These are phyloP conservation scores for Griposia aprilina DNA, from an alignment of 2,888 invertebrate genomes.

Conservation along the genomic window DNA sequence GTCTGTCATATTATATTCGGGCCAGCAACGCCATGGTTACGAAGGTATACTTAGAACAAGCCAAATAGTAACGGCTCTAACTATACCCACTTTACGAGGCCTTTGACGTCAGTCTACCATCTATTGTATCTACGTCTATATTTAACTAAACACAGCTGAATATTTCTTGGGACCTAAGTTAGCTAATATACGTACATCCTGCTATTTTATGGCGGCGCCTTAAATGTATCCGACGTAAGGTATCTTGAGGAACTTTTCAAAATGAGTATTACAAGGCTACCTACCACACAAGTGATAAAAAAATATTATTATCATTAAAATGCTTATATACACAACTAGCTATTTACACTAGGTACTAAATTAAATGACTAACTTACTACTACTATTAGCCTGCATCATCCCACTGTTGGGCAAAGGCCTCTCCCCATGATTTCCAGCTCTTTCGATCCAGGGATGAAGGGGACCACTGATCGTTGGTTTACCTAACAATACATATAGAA, in stretches of 20 bases:
- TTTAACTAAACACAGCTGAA: constrained; percentile 53
- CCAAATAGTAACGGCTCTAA: constrained; percentile 34
- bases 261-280: not conserved
- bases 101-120: constrained; percentile 57
- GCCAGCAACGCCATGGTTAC: constrained; percentile 11
- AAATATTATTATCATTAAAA: too few species aligned
- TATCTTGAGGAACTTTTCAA: too few species aligned
- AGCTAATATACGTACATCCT: constrained; percentile 17
- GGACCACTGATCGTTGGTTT: too few species aligned
- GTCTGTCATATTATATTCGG: not conserved
- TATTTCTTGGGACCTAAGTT: constrained; percentile 52
- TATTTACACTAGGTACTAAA: too few species aligned
- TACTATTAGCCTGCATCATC: too few species aligned
- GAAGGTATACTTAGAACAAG: constrained; percentile 31
- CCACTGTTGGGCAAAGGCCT: too few species aligned
- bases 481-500: too few species aligned
- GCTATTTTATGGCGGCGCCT: not conserved
- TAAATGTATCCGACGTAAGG: not conserved
- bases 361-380: too few species aligned
- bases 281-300: not conserved
- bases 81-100: constrained; percentile 49
- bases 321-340: too few species aligned
- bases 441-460: too few species aligned
- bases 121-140: constrained; percentile 29
- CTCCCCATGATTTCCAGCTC: too few species aligned